Conservation (phyloP, 2,888 invertebrate species). For the Pristionchus fissidentatus region DNA sequence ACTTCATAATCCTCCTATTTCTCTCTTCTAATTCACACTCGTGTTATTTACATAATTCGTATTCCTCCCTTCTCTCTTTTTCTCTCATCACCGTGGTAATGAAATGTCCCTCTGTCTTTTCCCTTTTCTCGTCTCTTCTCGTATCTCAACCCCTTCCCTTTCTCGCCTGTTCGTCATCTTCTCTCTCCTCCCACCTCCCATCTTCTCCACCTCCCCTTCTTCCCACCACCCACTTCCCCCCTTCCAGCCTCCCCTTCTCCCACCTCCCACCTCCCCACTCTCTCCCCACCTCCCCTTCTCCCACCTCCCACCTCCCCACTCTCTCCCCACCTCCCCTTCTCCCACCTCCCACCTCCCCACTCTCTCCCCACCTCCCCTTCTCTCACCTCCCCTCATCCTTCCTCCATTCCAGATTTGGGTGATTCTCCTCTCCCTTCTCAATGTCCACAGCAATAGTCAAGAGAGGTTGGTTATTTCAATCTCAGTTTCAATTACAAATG, state of each 20-base stretch:
- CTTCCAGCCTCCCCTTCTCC: not conserved
- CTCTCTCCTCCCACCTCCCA: no score
- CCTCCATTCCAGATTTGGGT: not conserved
- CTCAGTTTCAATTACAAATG: no score
- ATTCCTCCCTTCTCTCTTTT: not conserved
- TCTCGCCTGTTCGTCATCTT: not conserved
- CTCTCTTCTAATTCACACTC: not conserved
- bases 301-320: not conserved
- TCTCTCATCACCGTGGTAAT: constrained; percentile 19
- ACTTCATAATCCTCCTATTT: not conserved
- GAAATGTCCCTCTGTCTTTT: not conserved
- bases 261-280: not conserved
- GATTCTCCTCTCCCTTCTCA: not conserved
- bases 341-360: not conserved
- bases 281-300: not conserved
- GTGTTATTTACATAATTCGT: not conserved
- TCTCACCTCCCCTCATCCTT: not conserved
- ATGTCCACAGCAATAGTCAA: constrained; percentile 41
- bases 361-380: not conserved
- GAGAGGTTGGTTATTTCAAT: constrained; percentile 13
- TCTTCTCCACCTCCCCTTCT: not conserved
- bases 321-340: not conserved
- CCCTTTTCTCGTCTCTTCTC: not conserved
- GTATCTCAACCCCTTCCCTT: not conserved
- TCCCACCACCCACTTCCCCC: not conserved